Evolutionary conservation across 2,797 vertebrate genomes (phyloP).

Genomic region (Chromobotia macracanthus): DNA sequence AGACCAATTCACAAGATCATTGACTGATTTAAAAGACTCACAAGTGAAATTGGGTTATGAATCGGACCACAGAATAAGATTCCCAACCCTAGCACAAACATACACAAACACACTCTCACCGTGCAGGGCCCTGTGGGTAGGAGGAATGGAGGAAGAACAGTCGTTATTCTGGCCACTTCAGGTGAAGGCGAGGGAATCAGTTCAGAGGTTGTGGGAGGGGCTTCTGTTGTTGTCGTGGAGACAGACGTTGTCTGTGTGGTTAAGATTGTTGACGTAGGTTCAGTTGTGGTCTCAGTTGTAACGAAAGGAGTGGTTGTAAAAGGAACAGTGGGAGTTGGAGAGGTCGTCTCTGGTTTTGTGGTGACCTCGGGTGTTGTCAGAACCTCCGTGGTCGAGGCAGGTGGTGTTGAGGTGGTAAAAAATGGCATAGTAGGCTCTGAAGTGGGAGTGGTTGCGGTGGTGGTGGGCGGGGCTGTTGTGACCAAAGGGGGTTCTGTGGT

Average conservation of each 20-base stretch:
- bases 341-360: slow-evolving; percentile 41
- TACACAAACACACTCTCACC: slow-evolving; percentile 64
- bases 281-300: slow-evolving; percentile 28
- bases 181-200: slow-evolving; percentile 54
- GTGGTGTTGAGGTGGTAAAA: slow-evolving; percentile 53
- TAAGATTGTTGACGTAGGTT: slow-evolving; percentile 52
- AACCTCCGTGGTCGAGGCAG: slow-evolving; percentile 55
- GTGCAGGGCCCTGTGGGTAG: slow-evolving; percentile 77
- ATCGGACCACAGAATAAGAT: too few relatives aligned
- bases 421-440: slow-evolving; percentile 54
- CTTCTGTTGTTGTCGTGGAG: slow-evolving; percentile 55
- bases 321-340: slow-evolving; percentile 54
- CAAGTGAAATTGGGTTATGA: too few relatives aligned
- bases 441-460: slow-evolving; percentile 44
- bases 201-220: slow-evolving; percentile 55
- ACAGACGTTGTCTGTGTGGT: slow-evolving; percentile 56
- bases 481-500: slow-evolving; percentile 49
- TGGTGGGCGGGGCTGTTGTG: slow-evolving; percentile 42
- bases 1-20: too few relatives aligned
- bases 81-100: too few relatives aligned
- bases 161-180: slow-evolving; percentile 59
- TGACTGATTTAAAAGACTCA: too few relatives aligned
- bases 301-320: slow-evolving; percentile 49
- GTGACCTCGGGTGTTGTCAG: slow-evolving; percentile 48
- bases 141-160: slow-evolving; percentile 66